Evolutionary conservation across 2,888 invertebrate species (phyloP).

Genomic region (Polyommatus icarus): DNA sequence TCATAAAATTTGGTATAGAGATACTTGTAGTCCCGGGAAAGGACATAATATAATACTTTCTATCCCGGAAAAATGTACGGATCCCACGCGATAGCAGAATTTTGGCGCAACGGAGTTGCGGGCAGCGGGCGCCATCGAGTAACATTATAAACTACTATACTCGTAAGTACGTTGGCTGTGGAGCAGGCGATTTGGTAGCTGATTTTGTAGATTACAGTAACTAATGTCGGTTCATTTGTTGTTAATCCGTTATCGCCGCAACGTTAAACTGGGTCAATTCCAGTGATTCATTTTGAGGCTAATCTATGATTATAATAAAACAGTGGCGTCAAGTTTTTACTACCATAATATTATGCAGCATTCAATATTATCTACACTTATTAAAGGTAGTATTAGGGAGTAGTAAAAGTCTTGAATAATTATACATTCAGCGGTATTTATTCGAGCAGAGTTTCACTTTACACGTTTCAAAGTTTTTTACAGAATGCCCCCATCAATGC

Average conservation of each 20-base stretch:
- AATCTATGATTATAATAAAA: constrained; percentile 16
- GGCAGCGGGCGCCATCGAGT: too few species aligned
- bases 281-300: not conserved
- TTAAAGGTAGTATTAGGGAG: not conserved
- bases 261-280: constrained; percentile 22
- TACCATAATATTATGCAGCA: not conserved
- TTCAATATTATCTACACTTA: not conserved
- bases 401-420: too few species aligned
- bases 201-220: constrained; percentile 12
- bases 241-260: constrained; percentile 23
- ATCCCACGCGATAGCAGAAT: too few species aligned
- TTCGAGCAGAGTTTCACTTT: too few species aligned
- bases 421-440: too few species aligned
- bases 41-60: too few species aligned
- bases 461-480: too few species aligned
- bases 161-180: not conserved
- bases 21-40: too few species aligned
- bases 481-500: too few species aligned
- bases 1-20: too few species aligned
- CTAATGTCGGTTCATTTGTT: constrained; percentile 24
- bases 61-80: too few species aligned
- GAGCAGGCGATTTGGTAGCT: not conserved
- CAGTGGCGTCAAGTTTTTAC: constrained; percentile 6
- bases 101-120: too few species aligned
- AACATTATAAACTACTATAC: not conserved